Base-by-base conservation (phyloP, 2,797 vertebrate species). In the Anguilla megastoma region DNA sequence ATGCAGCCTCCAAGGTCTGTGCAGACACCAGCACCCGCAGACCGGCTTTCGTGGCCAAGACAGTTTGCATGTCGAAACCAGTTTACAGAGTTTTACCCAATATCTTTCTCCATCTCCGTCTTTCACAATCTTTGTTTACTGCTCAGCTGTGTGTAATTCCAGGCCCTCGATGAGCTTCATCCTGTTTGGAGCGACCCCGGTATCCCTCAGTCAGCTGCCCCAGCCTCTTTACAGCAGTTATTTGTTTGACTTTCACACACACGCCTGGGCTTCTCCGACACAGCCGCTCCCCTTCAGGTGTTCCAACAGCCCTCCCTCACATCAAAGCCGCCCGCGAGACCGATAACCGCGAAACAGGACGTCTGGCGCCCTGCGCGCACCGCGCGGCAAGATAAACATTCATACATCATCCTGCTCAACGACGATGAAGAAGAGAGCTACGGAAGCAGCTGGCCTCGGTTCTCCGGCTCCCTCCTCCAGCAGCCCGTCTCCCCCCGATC, bases 121-220 rank as follows among this genome's bases (percentile, higher is more conserved):
- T 12, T 12, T 76, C 71, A 33, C 33, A 16, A 76, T 36, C 33
- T 45, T 14, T 87, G 41, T 80, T 80, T 80, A 80, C 16, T 2
- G 76, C 76, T 45, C 18, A 0, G 60, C 0, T 18, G 33, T 52
- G 27, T 24, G 84, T 27, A 84, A 9, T 79, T 66, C 83, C 10
- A 16, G 5, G 56, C 60, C 8, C 83, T 87, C 16, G 16, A 94
- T 91, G 89, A 90, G 91, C 89, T 84, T 85, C 92, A 94, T 95
- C 93, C 93, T 95, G 94, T 95, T 95, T 94, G 86, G 87, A 88
- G 30, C 1, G 58, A 52, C 45, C 85, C 76, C 85, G 89, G 86
- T 86, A 74, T 80, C 76, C 54, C 69, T 71, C 16, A 12, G 45
- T 85, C 56, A 50, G 24, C 12, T 41, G 9, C 24, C n/a, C 56